Evolutionary conservation across 2,888 invertebrate species (phyloP), one percentile per base, ranked within the genome.

Genomic region (Syrphus vitripennis): DNA sequence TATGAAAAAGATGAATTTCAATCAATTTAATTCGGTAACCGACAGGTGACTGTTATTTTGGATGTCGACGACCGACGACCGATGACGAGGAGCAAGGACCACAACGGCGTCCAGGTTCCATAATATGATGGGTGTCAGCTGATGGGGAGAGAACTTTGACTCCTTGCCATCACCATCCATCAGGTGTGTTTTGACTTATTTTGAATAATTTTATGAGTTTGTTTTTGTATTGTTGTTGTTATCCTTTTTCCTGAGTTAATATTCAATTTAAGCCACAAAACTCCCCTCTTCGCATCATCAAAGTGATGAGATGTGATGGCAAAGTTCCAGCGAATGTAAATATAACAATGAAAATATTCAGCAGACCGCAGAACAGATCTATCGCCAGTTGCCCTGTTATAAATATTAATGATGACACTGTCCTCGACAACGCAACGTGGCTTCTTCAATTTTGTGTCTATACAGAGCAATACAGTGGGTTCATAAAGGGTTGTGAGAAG

Each of bases 321-420:
- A 6, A 4, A 74, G 72, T 53, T 67, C 74, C 65, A 55, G 19
- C 65, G 76, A 80, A 83, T 83, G 74, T 79, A 79, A 83, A 84
- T n/a, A n/a, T n/a, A 76, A 82, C 86, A 86, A 86, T 82, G 82
- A 77, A 86, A 86, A 82, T 86, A 86, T 55, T 69, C 86, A 82
- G 40, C 82, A 77, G 82, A 86, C 86, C 86, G 86, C 86, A 82
- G 72, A 86, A 69, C 82, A 74, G 76, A 86, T 86, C 86, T 86
- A 86, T 86, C 81, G 81, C 72, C 81, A 82, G 86, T 86, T 81
- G 77, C 69, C 72, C 77, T 82, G 86, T 86, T 82, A 86, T 86
- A 86, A 86, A 86, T 86, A 86, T 86, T 86, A 86, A 86, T 86
- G 86, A 86, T 82, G 86, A 86, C 86, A 86, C 86, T 82, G 86